Evolutionary conservation across 2,888 invertebrate species (phyloP).

Genomic region (Napeogenes sylphis): DNA sequence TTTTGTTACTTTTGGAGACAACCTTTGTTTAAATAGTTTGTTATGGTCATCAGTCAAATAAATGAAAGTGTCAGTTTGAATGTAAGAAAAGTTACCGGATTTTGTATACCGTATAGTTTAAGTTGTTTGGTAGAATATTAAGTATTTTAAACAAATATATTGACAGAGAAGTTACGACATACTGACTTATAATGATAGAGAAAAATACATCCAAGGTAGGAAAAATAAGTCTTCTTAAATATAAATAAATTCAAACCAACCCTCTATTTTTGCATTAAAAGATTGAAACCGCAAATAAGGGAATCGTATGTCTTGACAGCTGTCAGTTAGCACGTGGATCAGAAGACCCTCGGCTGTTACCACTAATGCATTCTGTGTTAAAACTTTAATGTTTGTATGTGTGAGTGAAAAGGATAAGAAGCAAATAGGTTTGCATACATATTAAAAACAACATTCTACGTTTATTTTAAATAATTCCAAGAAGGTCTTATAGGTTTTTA

Average conservation of each 20-base stretch:
- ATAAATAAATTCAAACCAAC: conserved; percentile 2
- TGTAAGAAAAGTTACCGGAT: conserved; percentile 45
- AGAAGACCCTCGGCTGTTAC: neutral
- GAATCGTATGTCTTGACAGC: conserved; percentile 25
- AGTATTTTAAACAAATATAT: too few relatives aligned
- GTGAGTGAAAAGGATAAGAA: neutral
- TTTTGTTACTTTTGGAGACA: neutral
- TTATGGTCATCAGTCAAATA: conserved; percentile 28
- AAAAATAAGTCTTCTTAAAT: too few relatives aligned
- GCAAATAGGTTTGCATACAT: neutral
- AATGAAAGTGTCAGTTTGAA: conserved; percentile 42
- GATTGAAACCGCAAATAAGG: conserved; percentile 19
- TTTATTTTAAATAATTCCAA: neutral
- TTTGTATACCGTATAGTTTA: conserved; percentile 32
- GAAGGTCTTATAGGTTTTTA: too few relatives aligned
- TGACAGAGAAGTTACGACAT: too few relatives aligned
- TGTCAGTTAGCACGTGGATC: conserved; percentile 28
- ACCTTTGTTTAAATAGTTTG: conserved; percentile 10
- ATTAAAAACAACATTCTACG: neutral
- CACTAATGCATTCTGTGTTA: conserved; percentile 1
- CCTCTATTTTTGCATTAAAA: conserved; percentile 10
- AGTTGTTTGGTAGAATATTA: conserved; percentile 10
- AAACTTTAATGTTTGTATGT: neutral
- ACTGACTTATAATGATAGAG: too few relatives aligned
- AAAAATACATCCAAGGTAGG: too few relatives aligned